Evolutionary conservation across 2,797 vertebrate species (phyloP).

Genomic region (Sebastes dallii): DNA sequence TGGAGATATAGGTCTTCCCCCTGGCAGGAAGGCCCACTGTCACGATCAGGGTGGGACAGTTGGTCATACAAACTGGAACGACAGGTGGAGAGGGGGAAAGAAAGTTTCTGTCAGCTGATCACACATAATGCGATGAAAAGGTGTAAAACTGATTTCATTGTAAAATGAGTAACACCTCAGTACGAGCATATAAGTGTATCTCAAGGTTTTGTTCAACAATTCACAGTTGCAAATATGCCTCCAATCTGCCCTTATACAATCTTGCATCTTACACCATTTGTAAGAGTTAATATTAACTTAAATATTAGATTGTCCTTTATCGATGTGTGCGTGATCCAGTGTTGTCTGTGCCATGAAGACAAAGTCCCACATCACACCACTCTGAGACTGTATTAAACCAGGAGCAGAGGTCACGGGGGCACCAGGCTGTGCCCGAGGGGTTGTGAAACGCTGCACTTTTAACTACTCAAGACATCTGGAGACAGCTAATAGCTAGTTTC

Average conservation of each 20-base stretch:
- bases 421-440: neutral
- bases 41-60: slow-evolving; percentile 97
- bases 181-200: too few species aligned
- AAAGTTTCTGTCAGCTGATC: neutral
- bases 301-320: slow-evolving; percentile 16
- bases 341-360: neutral
- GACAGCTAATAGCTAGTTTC: neutral
- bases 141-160: neutral
- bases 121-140: neutral
- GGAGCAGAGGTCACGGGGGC: slow-evolving; percentile 45
- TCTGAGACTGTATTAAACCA: neutral
- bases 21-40: slow-evolving; percentile 97
- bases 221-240: neutral
- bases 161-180: neutral
- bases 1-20: slow-evolving; percentile 98
- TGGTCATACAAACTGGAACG: slow-evolving; percentile 95
- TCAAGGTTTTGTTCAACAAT: too few species aligned
- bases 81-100: neutral
- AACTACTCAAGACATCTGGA: slow-evolving; percentile 9
- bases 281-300: slow-evolving; percentile 1
- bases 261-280: neutral
- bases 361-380: neutral
- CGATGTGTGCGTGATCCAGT: neutral
- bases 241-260: neutral
- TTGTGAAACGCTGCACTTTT: slow-evolving; percentile 35